Evolutionary conservation across 2,113 vertebrate species (phyloP), one percentile per base, ranked within the genome.

Genomic region (Ptychochromis oligacanthus): DNA sequence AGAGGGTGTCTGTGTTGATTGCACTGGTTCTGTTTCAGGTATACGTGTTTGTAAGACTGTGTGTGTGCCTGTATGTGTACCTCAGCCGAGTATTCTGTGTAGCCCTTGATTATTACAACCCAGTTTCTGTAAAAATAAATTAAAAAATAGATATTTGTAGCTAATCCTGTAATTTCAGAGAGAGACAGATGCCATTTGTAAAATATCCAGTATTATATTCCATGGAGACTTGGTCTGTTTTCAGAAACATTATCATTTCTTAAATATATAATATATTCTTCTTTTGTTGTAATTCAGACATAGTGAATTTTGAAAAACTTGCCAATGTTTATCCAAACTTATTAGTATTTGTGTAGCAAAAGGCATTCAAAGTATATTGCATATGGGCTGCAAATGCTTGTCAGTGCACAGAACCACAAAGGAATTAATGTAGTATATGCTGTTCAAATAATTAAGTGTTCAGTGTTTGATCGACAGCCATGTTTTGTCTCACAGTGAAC

Each of bases 1-100:
- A 77, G 65, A 76, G 55, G 85, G 77, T 79, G 58, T 83, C 72
- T 80, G 62, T 60, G 77, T 80, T 83, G 87, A 87, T 87, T 85
- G 58, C 64, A 61, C 52, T 52, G 43, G 77, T 83, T 77, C n/a
- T 64, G 34, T 79, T 88, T 59, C 61, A 82, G 80, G 59, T 80
- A 4, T 77, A 80, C 74, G 61, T 82, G 52, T 62, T 38, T 82
- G 49, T 82, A 55, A 84, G 61, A 22, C 65, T 36, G 52, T 28
- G 26, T 24, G 26, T 36, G 18, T 54, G 26, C 9, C 13, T 62
- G 38, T 26, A 34, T 82, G 26, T 74, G 11, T 40, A 24, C 38
- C 55, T 79, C 77, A 58, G 65, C 56, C 4, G 22, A 52, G 22
- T 36, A 28, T 58, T 72, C 18, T 74, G 9, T 77, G 52, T 31